These are phyloP conservation scores for Actinopyga echinites DNA, from an alignment of 53 echinoderm and acorn worm genomes.

Conservation along the genomic window DNA sequence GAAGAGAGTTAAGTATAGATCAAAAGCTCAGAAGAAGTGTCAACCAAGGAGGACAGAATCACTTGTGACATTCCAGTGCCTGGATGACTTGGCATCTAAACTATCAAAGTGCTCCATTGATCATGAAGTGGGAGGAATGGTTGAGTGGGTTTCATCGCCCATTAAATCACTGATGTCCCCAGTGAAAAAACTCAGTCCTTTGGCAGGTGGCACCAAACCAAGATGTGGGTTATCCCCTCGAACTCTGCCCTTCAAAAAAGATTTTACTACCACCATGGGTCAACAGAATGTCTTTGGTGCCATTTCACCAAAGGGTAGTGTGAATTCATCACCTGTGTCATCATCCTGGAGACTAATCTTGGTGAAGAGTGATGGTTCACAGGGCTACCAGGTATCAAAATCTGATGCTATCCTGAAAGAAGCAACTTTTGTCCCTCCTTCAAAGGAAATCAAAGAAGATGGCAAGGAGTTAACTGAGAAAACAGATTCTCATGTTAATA, in stretches of 20 bases:
- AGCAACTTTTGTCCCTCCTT: neutral
- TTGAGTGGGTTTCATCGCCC: neutral
- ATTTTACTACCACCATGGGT: neutral
- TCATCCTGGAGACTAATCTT: neutral
- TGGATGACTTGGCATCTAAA: conserved; percentile 3
- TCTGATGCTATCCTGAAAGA: no score
- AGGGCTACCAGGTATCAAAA: neutral
- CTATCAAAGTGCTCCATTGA: neutral
- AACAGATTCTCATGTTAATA: no score
- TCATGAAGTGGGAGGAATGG: neutral
- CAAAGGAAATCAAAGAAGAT: neutral
- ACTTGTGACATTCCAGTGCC: neutral
- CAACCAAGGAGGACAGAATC: neutral
- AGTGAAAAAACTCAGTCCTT: neutral
- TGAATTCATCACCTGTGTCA: no score
- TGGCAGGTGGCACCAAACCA: neutral
- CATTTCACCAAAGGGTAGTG: neutral
- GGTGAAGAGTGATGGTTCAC: neutral
- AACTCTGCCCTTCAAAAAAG: conserved; percentile 27
- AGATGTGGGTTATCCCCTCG: neutral
- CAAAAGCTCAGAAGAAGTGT: neutral
- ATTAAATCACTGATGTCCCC: no score
- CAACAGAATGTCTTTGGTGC: conserved; percentile 33
- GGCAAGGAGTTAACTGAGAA: neutral
- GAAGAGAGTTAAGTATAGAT: neutral